Base-by-base conservation (phyloP, 2,797 vertebrate species). In the Pipistrellus nathusii region DNA sequence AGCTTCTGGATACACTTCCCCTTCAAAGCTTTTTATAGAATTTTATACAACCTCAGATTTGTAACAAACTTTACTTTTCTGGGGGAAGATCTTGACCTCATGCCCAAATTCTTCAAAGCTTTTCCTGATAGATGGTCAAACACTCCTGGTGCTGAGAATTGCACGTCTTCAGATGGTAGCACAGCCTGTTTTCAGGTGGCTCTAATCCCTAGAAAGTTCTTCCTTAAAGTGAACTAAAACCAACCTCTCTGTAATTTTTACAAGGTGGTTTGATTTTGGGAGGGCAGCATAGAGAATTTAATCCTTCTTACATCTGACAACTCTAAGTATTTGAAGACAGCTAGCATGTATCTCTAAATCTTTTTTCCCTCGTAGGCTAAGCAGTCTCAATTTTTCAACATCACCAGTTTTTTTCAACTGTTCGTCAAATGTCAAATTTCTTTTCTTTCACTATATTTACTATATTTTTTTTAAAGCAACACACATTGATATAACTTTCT, bases 401-500 rank as follows among this genome's bases (percentile, higher is more conserved):
- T 80, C 13, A 35, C 13, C 46, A 71, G 59, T 30, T 35, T 89
- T 90, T 38, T 96, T 71, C 41, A 73, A 35, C 17, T 59, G 14
- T 62, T 81, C 32, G 71, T 90, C 77, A 55, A n/a, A 53, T 82
- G 73, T 69, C 81, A 82, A 27, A 11, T 81, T 90, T 94, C 73
- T 66, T 95, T 73, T 44, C 73, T 62, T 57, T 78, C 1, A 23
- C 57, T 15, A 6, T 44, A 38, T 72, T 59, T 76, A 62, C 75
- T 88, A 35, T 68, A 38, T 91, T 94, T 94, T 17, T 87, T 53
- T 71, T 44, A 85, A 80, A 87, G 64, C 55, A 81, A 51, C 35
- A n/a, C 23, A 90, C 25, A 5, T 73, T 90, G 85, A 44, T 64
- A 46, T 2, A 17, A 62, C 77, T 94, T 93, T 84, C 75, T 85